These are phyloP conservation scores for Peromyscus eremicus DNA, from an alignment of 2,797 vertebrate species.

Conservation along the genomic window DNA sequence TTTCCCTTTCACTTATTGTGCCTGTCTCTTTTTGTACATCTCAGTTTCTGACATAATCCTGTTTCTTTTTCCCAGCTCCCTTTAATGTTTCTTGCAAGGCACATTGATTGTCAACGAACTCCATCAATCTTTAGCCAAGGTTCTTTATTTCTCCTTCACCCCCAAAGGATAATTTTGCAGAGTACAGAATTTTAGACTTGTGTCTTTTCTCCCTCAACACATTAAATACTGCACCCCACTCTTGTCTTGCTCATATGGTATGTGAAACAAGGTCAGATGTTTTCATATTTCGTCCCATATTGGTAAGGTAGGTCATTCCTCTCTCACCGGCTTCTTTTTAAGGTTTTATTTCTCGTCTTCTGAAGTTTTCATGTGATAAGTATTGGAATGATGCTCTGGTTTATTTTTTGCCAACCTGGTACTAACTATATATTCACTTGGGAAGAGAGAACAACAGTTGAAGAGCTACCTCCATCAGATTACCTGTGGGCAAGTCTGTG, in stretches of 20 bases:
- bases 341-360: neutral
- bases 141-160: neutral
- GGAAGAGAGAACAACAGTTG: too few relatives aligned
- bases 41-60: neutral
- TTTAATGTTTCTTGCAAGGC: neutral
- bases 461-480: neutral
- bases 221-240: neutral
- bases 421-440: neutral
- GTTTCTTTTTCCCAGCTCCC: neutral
- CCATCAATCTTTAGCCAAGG: neutral
- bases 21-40: neutral
- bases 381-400: neutral
- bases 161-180: neutral
- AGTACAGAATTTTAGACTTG: neutral
- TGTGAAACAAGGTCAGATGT: neutral
- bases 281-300: neutral
- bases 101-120: neutral
- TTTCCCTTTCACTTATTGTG: neutral
- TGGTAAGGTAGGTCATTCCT: neutral
- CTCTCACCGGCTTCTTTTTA: neutral
- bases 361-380: neutral
- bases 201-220: neutral
- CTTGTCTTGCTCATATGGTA: neutral
- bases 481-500: neutral
- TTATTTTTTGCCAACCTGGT: neutral